phyloP scores from a whole-genome alignment of 2,888 invertebrate species.

The Ptilodon capucinus region DNA sequence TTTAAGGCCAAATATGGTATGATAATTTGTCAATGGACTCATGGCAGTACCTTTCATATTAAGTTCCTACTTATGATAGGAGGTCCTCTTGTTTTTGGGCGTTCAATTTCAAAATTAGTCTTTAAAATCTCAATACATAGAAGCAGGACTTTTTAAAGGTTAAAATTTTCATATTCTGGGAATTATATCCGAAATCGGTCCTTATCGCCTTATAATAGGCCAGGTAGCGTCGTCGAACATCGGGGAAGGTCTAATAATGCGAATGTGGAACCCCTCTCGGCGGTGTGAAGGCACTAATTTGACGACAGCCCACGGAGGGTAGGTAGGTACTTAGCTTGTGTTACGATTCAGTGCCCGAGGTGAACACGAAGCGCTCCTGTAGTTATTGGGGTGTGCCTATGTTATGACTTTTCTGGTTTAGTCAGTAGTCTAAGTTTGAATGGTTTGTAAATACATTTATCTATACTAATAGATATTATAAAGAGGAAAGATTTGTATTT shows the following conservation, averaged over 20 bases:
- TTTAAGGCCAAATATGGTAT: too few species aligned
- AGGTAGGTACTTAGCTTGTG: too few species aligned
- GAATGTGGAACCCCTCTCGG: not conserved
- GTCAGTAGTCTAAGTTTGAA: not conserved
- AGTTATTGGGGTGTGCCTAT: not conserved
- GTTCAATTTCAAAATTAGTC: too few species aligned
- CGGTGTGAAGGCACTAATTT: slow-evolving; percentile 29
- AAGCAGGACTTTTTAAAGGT: too few species aligned
- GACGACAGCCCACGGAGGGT: slow-evolving; percentile 31
- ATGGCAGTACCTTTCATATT: too few species aligned
- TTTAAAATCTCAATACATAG: too few species aligned
- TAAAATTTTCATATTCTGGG: not conserved
- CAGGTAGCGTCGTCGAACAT: not conserved
- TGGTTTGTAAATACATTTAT: too few species aligned
- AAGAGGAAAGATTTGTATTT: too few species aligned
- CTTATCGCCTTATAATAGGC: not conserved
- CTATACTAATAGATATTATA: too few species aligned
- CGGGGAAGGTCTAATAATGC: slow-evolving; percentile 21
- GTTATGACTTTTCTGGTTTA: not conserved
- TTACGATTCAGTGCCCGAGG: slow-evolving; percentile 35
- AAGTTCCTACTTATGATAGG: too few species aligned
- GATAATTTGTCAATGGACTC: too few species aligned
- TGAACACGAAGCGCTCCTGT: slow-evolving; percentile 15
- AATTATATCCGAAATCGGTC: not conserved
- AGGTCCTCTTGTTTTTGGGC: too few species aligned